These are phyloP conservation scores for Mimas tiliae DNA, from an alignment of 2,888 invertebrate species.

Conservation along the genomic window DNA sequence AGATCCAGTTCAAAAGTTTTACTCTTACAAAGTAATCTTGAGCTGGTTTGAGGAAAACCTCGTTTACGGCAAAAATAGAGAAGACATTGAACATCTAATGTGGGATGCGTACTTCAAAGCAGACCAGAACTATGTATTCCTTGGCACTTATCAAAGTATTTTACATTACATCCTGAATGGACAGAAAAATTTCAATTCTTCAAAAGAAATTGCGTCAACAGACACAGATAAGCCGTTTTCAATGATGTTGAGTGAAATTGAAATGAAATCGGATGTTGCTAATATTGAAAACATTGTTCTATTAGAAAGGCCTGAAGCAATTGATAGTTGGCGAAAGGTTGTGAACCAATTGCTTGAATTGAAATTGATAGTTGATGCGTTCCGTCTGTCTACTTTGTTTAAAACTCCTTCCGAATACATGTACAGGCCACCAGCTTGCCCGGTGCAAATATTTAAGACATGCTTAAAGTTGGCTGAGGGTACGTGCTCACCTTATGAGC, in stretches of 20 bases:
- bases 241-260: constrained; percentile 69
- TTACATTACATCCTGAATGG: constrained; percentile 67
- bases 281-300: constrained; percentile 69
- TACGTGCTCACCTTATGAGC: constrained; percentile 84
- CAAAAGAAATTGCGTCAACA: constrained; percentile 58
- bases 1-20: constrained; percentile 78
- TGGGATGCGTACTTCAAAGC: constrained; percentile 73
- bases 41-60: constrained; percentile 77
- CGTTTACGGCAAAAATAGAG: constrained; percentile 67
- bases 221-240: constrained; percentile 68
- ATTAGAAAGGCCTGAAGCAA: constrained; percentile 68
- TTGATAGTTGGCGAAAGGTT: constrained; percentile 74
- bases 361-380: constrained; percentile 85
- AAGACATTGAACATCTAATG: constrained; percentile 77
- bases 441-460: constrained; percentile 85
- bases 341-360: constrained; percentile 83
- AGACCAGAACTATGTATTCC: constrained; percentile 58
- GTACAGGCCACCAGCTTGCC: constrained; percentile 67
- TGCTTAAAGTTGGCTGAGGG: constrained; percentile 88
- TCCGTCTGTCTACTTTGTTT: constrained; percentile 84
- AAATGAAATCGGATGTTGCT: constrained; percentile 73
- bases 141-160: constrained; percentile 67
- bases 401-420: constrained; percentile 71
- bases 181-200: constrained; percentile 64
- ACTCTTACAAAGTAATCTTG: constrained; percentile 75